phyloP scores from a whole-genome alignment of 2,113 vertebrate genomes.

The Apus apus region DNA sequence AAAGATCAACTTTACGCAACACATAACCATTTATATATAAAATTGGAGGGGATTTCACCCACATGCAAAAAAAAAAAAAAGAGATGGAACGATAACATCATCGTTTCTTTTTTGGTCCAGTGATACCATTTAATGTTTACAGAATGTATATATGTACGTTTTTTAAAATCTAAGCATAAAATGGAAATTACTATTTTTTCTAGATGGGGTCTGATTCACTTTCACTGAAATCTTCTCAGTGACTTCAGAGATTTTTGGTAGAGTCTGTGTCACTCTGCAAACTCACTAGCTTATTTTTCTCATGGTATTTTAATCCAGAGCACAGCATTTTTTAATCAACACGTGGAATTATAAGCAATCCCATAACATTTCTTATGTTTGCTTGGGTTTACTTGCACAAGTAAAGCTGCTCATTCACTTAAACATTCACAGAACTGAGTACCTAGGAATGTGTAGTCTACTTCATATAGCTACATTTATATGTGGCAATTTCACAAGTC shows the following conservation, averaged over 20 bases:
- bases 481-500: slow-evolving; percentile 45
- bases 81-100: not conserved
- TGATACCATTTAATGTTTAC: not conserved
- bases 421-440: not conserved
- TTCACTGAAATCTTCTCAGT: not conserved
- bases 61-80: not conserved
- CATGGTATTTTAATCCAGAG: not conserved
- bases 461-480: not conserved
- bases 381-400: not conserved
- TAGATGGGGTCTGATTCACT: not conserved
- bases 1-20: not conserved
- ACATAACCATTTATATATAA: not conserved
- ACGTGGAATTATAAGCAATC: not conserved
- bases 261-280: not conserved
- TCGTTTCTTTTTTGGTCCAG: not conserved
- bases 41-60: not conserved
- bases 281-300: not conserved
- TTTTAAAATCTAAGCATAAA: not conserved
- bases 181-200: not conserved
- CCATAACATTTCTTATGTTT: rapidly evolving
- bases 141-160: not conserved
- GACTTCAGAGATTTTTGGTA: not conserved
- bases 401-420: not conserved
- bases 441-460: not conserved
- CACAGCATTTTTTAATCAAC: not conserved